Conservation (phyloP, 2,113 vertebrate genomes). For the Diphyllodes magnificus region DNA sequence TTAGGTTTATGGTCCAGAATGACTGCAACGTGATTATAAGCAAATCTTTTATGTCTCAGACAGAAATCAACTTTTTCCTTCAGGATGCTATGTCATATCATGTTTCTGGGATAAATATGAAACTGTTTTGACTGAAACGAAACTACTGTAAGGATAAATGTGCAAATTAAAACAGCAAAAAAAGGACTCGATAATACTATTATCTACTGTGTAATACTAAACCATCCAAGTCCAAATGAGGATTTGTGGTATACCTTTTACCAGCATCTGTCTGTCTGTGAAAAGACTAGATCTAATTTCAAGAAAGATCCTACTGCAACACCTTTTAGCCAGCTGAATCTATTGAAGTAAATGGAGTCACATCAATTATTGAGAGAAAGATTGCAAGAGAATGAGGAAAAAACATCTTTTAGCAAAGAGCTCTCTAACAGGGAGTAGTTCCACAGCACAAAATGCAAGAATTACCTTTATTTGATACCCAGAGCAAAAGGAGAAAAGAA, state of each 20-base stretch:
- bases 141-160: neutral
- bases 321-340: neutral
- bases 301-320: neutral
- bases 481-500: neutral
- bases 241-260: neutral
- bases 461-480: neutral
- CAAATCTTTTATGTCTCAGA: neutral
- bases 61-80: neutral
- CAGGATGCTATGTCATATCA: neutral
- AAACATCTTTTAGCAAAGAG: neutral
- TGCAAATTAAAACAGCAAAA: neutral
- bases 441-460: neutral
- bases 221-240: neutral
- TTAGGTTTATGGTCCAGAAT: neutral
- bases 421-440: neutral
- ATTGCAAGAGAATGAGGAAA: neutral
- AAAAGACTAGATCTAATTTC: neutral
- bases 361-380: neutral
- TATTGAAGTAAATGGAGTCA: neutral
- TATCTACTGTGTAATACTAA: neutral
- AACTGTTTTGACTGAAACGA: neutral
- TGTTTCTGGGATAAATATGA: neutral
- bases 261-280: neutral
- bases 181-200: neutral
- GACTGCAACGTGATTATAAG: neutral